Conservation (phyloP, 92 coral and sea anemone species). For the Epizoanthus illoricatus region DNA sequence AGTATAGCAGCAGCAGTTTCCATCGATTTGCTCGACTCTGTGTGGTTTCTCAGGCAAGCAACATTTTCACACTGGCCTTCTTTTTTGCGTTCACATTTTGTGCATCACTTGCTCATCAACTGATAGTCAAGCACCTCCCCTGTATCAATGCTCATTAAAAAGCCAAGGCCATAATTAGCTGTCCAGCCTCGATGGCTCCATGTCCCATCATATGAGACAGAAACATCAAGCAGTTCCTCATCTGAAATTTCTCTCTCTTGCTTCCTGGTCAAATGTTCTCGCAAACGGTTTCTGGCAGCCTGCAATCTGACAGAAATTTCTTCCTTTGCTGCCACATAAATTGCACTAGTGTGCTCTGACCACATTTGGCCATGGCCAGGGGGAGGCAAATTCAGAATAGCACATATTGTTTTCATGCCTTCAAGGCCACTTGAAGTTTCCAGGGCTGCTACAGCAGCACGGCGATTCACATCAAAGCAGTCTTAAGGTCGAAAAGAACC, state of each 20-base stretch:
- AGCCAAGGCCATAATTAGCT: constrained; percentile 5
- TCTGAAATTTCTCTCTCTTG: background rate
- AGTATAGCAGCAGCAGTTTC: constrained; percentile 10
- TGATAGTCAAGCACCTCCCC: constrained; percentile 13
- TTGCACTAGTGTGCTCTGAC: no score
- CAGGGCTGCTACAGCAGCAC: background rate
- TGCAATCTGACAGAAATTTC: no score
- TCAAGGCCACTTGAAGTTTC: no score
- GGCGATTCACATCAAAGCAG: background rate
- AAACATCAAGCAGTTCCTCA: background rate
- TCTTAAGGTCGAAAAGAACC: background rate
- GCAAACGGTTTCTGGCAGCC: background rate
- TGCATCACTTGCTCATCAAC: constrained; percentile 14
- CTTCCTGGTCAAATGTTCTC: background rate
- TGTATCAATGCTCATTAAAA: background rate
- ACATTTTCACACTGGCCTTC: background rate
- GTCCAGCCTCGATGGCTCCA: constrained; percentile 23
- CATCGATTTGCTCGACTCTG: constrained; percentile 24
- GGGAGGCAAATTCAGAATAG: no score
- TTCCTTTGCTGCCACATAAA: constrained; percentile 1
- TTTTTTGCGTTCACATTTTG: background rate
- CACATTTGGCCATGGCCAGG: no score
- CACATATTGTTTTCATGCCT: no score
- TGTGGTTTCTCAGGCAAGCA: background rate
- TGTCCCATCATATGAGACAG: constrained; percentile 20